Evolutionary conservation across 2,797 vertebrate genomes (phyloP).

Genomic region (Helarctos malayanus): DNA sequence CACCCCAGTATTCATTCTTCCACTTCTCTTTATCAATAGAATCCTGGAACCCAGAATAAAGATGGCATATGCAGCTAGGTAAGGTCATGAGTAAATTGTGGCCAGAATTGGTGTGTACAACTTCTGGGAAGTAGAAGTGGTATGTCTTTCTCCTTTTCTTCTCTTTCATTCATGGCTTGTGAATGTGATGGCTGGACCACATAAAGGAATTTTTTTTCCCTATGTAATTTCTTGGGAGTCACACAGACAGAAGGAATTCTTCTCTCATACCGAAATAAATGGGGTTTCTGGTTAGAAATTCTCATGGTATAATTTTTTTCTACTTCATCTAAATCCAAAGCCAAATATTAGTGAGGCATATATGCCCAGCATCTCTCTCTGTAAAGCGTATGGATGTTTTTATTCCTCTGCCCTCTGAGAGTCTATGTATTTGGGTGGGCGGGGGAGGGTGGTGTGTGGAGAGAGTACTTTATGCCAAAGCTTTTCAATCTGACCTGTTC

Average conservation of each 20-base stretch:
- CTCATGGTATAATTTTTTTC: neutral
- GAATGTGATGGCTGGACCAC: neutral
- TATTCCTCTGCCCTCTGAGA: neutral
- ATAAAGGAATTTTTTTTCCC: neutral
- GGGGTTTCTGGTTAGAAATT: slow-evolving; percentile 5
- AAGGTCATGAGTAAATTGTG: neutral
- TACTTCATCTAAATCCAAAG: neutral
- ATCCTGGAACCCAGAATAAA: neutral
- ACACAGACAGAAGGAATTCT: neutral
- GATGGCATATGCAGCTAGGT: neutral
- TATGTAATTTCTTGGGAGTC: neutral
- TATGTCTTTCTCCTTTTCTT: neutral
- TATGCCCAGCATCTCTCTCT: neutral
- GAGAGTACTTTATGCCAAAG: neutral
- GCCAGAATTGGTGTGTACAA: neutral
- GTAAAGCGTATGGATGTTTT: neutral
- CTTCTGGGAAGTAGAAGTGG: neutral
- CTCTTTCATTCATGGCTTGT: neutral
- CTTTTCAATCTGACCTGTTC: neutral
- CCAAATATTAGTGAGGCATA: neutral
- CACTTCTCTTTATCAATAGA: neutral
- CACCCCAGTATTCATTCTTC: neutral
- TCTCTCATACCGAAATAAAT: neutral
- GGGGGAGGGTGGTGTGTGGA: neutral
- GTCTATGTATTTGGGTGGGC: neutral